Conservation (phyloP, 2,113 vertebrate genomes). For the Illadopsis cleaveri region DNA sequence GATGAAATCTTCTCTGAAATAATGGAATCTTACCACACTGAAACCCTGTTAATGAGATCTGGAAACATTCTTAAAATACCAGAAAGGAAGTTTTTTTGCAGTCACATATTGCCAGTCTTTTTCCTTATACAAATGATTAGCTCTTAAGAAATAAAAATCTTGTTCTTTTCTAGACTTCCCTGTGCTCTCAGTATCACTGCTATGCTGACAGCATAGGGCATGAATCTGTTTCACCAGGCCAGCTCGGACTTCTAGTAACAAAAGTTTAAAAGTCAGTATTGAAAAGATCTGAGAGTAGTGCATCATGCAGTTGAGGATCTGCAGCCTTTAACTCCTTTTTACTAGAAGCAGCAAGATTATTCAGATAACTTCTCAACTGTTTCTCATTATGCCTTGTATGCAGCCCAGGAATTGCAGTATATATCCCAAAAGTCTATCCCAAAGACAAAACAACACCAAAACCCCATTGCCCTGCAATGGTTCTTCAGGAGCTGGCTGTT, state of each 20-base stretch:
- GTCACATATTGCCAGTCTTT: not conserved
- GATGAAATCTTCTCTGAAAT: not conserved
- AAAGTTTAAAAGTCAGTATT: not conserved
- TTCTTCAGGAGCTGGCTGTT: not conserved
- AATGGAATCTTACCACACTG: not conserved
- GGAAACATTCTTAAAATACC: not conserved
- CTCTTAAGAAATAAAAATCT: not conserved
- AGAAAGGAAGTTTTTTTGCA: not conserved
- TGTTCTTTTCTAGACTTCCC: not conserved
- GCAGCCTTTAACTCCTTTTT: not conserved
- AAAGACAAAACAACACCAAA: not conserved
- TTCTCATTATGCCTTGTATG: not conserved
- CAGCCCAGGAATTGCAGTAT: not conserved
- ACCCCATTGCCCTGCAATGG: not conserved
- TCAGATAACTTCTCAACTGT: not conserved
- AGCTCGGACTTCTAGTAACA: not conserved
- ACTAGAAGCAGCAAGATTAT: not conserved
- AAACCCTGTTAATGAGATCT: not conserved
- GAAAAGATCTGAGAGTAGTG: not conserved
- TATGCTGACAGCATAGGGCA: not conserved
- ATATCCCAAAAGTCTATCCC: not conserved
- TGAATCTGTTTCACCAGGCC: not conserved
- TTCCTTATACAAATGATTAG: not conserved
- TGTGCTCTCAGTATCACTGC: not conserved
- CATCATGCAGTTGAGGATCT: not conserved